phyloP scores from a whole-genome alignment of 2,888 invertebrate genomes.

The Mythimna vitellina region DNA sequence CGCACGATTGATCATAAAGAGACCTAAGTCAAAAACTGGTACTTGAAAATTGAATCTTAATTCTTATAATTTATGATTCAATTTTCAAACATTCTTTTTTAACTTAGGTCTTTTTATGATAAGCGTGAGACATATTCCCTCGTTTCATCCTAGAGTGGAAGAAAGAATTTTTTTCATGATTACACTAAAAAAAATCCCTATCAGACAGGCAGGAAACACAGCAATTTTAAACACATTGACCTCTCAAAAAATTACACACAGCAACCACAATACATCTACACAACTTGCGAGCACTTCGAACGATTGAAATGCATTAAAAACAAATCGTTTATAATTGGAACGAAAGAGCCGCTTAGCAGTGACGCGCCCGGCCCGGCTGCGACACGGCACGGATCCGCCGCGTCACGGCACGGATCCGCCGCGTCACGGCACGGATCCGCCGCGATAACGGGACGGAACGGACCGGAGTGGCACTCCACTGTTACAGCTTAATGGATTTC shows the following conservation, averaged over 20 bases:
- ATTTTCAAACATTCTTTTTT: too few species aligned
- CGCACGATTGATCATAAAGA: too few species aligned
- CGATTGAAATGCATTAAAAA: conserved; percentile 42
- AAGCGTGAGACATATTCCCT: too few species aligned
- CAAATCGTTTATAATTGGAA: conserved; percentile 48
- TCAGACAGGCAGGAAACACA: too few species aligned
- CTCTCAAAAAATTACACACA: neutral
- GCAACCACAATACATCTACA: neutral
- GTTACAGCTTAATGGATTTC: conserved; percentile 62
- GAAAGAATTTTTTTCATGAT: too few species aligned
- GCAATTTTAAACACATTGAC: neutral
- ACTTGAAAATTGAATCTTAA: too few species aligned
- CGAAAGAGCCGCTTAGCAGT: conserved; percentile 23
- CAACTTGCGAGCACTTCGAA: neutral
- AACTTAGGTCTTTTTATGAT: too few species aligned
- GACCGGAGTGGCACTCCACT: conserved; percentile 46
- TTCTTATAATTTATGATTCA: too few species aligned
- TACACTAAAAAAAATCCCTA: too few species aligned
- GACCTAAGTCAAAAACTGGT: too few species aligned
- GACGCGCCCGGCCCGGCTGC: conserved; percentile 12
- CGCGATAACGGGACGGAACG: conserved; percentile 43
- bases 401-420: neutral
- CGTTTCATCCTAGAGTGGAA: too few species aligned
- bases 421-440: conserved; percentile 51
- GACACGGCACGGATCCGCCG: too few species aligned